phyloP scores from a whole-genome alignment of 2,113 vertebrate species.

The Poeciliopsis turrubarensis region DNA sequence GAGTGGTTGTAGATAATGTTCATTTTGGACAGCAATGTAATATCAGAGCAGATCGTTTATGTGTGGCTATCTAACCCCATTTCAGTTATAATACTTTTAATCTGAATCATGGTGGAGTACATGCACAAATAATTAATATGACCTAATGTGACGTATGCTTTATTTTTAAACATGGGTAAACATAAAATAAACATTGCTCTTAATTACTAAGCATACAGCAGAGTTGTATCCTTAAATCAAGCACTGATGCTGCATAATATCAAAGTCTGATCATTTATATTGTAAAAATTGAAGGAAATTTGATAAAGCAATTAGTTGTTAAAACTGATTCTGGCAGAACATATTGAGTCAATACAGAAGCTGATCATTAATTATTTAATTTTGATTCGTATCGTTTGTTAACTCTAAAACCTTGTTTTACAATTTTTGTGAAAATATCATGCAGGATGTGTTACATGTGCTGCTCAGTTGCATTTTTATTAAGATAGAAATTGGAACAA shows the following conservation, averaged over 20 bases:
- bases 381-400: neutral
- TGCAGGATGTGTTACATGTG: too few relatives aligned
- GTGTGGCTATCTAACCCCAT: slow-evolving; percentile 8
- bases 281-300: neutral
- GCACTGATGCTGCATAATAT: neutral
- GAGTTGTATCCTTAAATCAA: neutral
- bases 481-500: too few relatives aligned
- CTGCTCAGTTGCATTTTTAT: too few relatives aligned
- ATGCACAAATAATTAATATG: slow-evolving; percentile 51
- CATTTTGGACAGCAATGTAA: slow-evolving; percentile 7
- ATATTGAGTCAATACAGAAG: neutral
- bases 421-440: too few relatives aligned
- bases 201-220: too few relatives aligned
- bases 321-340: neutral
- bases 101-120: slow-evolving; percentile 10
- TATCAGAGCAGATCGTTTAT: slow-evolving; percentile 27
- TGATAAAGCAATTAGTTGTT: neutral
- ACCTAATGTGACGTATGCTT: slow-evolving; percentile 34
- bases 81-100: neutral
- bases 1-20: slow-evolving; percentile 21
- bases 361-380: neutral
- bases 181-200: neutral
- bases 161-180: slow-evolving; percentile 50
- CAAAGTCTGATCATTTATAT: neutral
- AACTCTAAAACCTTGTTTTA: too few relatives aligned